phyloP scores from a whole-genome alignment of 2,113 vertebrate species.

The Neolamprologus hecqui region DNA sequence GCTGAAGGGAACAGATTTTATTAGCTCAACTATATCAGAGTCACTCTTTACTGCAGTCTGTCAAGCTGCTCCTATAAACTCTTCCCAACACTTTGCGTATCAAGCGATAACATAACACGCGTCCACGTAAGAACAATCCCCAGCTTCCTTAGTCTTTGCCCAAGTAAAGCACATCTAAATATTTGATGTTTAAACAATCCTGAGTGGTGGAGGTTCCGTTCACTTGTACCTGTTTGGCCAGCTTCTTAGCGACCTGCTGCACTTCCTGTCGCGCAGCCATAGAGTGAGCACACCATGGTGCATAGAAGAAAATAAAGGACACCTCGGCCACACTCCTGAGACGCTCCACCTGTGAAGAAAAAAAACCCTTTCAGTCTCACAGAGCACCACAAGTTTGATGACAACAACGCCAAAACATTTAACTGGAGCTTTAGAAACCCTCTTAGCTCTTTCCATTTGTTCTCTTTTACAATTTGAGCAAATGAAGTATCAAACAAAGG shows the following conservation, averaged over 20 bases:
- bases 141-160: neutral
- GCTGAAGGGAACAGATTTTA: neutral
- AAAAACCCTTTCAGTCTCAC: neutral
- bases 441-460: neutral
- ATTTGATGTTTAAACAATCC: neutral
- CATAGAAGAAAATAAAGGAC: slow-evolving; percentile 87
- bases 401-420: neutral
- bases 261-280: slow-evolving; percentile 81
- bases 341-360: slow-evolving; percentile 66
- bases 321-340: slow-evolving; percentile 81
- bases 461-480: neutral
- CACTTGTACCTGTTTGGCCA: slow-evolving; percentile 82
- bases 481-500: neutral
- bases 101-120: neutral
- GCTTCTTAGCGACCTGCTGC: slow-evolving; percentile 79
- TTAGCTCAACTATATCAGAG: neutral
- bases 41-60: neutral
- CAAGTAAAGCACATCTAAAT: neutral
- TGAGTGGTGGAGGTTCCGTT: neutral
- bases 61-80: neutral
- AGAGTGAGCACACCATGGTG: slow-evolving; percentile 95
- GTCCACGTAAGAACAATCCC: neutral
- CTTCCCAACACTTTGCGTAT: neutral
- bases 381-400: neutral
- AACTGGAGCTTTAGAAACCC: neutral